Percentiles rank a stretch among this genome's conserved stretches.
These are phyloP conservation scores for Coptodon bakossiorum DNA, from an alignment of 2,113 vertebrate genomes.

Conservation along the genomic window DNA sequence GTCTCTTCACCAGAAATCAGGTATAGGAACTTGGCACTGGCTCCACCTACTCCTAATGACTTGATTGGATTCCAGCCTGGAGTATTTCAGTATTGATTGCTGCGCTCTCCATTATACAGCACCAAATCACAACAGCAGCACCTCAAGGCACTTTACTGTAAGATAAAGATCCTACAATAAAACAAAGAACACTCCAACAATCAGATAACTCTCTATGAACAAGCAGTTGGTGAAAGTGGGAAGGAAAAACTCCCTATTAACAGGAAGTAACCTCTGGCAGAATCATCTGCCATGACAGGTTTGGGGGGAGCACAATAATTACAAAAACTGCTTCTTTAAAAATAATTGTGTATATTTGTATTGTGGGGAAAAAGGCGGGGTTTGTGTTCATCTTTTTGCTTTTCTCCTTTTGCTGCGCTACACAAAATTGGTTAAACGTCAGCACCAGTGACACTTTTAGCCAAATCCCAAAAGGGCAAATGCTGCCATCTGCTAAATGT, in stretches of 20 bases:
- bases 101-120: not conserved
- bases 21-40: not conserved
- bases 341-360: not conserved
- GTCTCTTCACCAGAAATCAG: not conserved
- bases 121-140: not conserved
- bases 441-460: not conserved
- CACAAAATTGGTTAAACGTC: not conserved
- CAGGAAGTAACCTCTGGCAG: not conserved
- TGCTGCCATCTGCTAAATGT: not conserved
- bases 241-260: not conserved
- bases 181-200: rapidly evolving
- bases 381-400: not conserved
- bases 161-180: not conserved
- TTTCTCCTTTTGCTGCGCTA: not conserved
- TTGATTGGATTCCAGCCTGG: slow-evolving; percentile 52
- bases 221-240: not conserved
- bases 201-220: not conserved
- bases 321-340: not conserved
- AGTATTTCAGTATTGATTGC: not conserved
- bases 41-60: slow-evolving; percentile 43
- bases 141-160: not conserved
- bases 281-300: not conserved
- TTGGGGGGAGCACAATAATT: not conserved
- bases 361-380: rapidly evolving
- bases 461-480: not conserved